phyloP scores from a whole-genome alignment of 2,888 invertebrate genomes.

The Bellardia bayeri region DNA sequence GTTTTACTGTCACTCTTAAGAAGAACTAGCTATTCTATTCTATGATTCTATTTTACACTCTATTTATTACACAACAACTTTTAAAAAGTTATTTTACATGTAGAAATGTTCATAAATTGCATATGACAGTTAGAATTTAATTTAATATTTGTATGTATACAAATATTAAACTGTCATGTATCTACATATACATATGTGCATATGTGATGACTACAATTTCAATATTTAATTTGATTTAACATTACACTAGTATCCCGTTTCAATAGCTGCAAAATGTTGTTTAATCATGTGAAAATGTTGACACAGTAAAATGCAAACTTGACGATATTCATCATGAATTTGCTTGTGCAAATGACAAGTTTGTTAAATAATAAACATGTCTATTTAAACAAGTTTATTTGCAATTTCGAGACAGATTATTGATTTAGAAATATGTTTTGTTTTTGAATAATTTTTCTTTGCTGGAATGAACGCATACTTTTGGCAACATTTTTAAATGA shows the following conservation, averaged over 20 bases:
- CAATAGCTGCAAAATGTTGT: slow-evolving; percentile 2
- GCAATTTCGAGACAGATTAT: no score
- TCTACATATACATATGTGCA: no score
- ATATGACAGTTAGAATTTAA: slow-evolving; percentile 25
- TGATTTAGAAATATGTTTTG: no score
- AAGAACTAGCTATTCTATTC: background rate
- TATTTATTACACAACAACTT: background rate
- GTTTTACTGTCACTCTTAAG: no score
- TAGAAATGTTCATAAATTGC: slow-evolving; percentile 22
- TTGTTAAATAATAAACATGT: slow-evolving; percentile 11
- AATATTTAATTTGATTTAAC: background rate
- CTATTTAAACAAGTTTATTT: background rate
- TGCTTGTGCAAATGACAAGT: slow-evolving; percentile 35
- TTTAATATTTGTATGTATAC: background rate
- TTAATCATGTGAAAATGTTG: slow-evolving; percentile 47
- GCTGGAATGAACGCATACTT: no score
- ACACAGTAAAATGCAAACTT: slow-evolving; percentile 29
- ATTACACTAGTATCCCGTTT: background rate
- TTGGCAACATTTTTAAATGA: no score
- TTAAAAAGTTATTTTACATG: background rate
- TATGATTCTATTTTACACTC: background rate
- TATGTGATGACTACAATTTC: background rate
- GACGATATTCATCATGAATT: background rate
- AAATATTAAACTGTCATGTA: slow-evolving; percentile 5
- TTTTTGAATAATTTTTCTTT: no score